A percentile compares a stretch with the other conserved stretches of the same genome.
These are phyloP conservation scores for Coregonus sp. DNA, from an alignment of 2,797 vertebrate genomes.

Conservation along the genomic window DNA sequence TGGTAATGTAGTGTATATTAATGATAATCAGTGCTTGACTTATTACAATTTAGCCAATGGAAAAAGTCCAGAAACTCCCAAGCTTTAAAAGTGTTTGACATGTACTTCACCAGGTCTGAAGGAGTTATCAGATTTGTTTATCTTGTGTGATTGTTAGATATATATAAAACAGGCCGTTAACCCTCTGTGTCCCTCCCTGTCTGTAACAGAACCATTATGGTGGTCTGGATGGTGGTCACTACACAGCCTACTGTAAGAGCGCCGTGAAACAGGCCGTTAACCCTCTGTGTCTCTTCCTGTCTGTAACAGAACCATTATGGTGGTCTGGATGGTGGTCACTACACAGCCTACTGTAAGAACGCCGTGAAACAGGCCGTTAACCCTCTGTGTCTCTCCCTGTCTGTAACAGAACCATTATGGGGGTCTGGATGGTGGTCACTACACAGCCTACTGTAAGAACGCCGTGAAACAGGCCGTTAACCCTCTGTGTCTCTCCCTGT, in stretches of 20 bases:
- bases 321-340: slow-evolving; percentile 94
- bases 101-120: too few relatives aligned
- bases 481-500: slow-evolving; percentile 10
- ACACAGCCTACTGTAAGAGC: slow-evolving; percentile 97
- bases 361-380: slow-evolving; percentile 78
- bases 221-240: slow-evolving; percentile 94
- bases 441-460: slow-evolving; percentile 97
- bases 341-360: slow-evolving; percentile 97
- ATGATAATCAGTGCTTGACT: background rate
- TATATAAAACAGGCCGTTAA: too few relatives aligned
- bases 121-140: too few relatives aligned
- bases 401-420: slow-evolving; percentile 92
- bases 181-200: background rate
- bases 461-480: slow-evolving; percentile 78
- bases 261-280: slow-evolving; percentile 78
- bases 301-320: slow-evolving; percentile 92
- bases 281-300: slow-evolving; percentile 10
- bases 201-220: slow-evolving; percentile 92
- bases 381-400: slow-evolving; percentile 10
- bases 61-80: background rate
- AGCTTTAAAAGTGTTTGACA: too few relatives aligned
- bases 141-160: too few relatives aligned
- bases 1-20: too few relatives aligned
- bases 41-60: background rate
- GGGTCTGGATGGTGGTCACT: slow-evolving; percentile 94